Base-by-base conservation (phyloP, 2,113 vertebrate genomes). In the Coptodon bakossiorum region DNA sequence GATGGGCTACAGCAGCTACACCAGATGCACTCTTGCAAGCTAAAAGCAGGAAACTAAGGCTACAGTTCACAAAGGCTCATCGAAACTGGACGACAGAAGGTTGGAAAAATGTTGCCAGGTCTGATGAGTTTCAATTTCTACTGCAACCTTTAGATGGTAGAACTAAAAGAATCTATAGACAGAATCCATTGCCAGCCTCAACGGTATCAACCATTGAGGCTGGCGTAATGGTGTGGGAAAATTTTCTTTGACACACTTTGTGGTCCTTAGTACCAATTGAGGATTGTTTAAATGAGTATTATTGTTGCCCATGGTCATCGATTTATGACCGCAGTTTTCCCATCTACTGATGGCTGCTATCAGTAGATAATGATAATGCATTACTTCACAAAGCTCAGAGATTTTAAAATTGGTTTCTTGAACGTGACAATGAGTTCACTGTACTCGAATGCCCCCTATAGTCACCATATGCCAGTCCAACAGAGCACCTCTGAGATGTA, bases 1-100 rank as follows among this genome's bases (percentile, higher is more conserved):
- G 66, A 40, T 68, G 63, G 36, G 68, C 68, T 19, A 48, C 68
- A 76, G 22, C 40, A 73, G 66, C 12, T 45, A 27, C 38, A 73
- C 3, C 8, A 48, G 71, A 48, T 48, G 68, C 14, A 7, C 24
- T 76, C 0, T 43, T 48, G 43, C 16, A 17, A 76, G 71, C 24
- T 76, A 29, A 76, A 17, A 2, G 43, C 71, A 48, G 40, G 24
- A 48, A 29, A 11, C 14, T 7, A 24, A 76, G 16, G 4, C 40
- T 48, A 0, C 68, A 29, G 14, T 29, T 45, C 40, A 10, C 68
- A 73, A 16, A 27, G 22, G 22, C 22, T 73, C 24, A 76, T 27
- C 24, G 3, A 76, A 3, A 76, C 43, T 29, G 40, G 22, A 48
- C 9, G 1, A 76, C 40, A 0, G 68, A 76, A 27, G 22, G 40